These are phyloP conservation scores for Pipistrellus kuhlii DNA, from an alignment of 2,797 vertebrate genomes.

Conservation along the genomic window DNA sequence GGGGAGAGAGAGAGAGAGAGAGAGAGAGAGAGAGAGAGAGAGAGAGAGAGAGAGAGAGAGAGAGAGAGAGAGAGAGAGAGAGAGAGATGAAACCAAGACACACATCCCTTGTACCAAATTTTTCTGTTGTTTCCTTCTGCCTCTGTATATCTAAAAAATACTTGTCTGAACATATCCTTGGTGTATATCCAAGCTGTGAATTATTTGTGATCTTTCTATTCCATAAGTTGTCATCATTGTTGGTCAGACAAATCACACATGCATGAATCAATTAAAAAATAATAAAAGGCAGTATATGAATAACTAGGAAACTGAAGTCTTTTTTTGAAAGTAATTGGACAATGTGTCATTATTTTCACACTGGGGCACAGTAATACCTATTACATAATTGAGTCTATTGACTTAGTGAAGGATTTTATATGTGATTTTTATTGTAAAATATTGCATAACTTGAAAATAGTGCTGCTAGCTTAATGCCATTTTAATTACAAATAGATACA, in stretches of 20 bases:
- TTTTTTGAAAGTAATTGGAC: background rate
- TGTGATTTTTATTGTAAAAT: conserved; percentile 50
- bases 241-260: background rate
- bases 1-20: too few relatives aligned
- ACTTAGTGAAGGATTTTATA: conserved; percentile 38
- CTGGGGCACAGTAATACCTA: background rate
- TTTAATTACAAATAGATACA: conserved; percentile 70
- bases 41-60: background rate
- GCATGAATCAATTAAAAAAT: background rate
- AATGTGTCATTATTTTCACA: conserved; percentile 41
- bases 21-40: background rate
- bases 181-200: background rate
- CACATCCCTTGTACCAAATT: background rate
- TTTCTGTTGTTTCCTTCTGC: background rate
- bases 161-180: background rate
- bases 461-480: conserved; percentile 47
- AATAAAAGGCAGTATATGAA: background rate
- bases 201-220: background rate
- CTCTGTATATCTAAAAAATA: background rate
- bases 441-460: conserved; percentile 17
- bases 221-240: background rate
- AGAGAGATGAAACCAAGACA: background rate
- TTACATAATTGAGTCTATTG: conserved; percentile 31
- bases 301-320: background rate
- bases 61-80: background rate